Base-by-base conservation (phyloP, 2,888 invertebrate genomes). In the Sphaeridia pumilis region DNA sequence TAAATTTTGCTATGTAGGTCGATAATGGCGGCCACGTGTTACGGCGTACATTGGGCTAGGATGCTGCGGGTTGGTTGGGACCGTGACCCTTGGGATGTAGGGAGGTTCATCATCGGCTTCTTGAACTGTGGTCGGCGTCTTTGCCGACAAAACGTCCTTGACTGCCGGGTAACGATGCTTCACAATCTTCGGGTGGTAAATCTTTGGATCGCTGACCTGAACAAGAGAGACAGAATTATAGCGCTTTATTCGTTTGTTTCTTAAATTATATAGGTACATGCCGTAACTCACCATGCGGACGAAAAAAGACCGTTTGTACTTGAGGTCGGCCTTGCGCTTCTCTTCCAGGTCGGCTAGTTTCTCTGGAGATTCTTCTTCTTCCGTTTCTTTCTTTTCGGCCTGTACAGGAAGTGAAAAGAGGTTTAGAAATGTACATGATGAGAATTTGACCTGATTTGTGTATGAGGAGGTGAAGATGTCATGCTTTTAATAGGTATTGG, bases 301-400 rank as follows among this genome's bases (percentile, higher is more conserved):
- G 73, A 94, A 92, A 78, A 93, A 93, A 14, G 92, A 90, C 49
- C 94, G 80, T 72, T 92, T 90, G 72, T 90, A 85, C 7, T 87
- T 87, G 67, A 94, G 73, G 31, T 54, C 49, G 26, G 81, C 69
- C 81, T 52, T 78, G 69, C 68, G 68, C 35, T 66, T 64, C 43
- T 68, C 69, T 54, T 67, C 63, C 35, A 55, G 20, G 28, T 54
- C 54, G 25, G 55, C 48, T 7, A 55, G 35, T 60, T 69, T 67
- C 46, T 66, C 67, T 25, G 60, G 58, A 0, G 63, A 57, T 52
- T 68, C 67, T 3, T 64, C 63, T 42, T 66, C 65, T 14, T 64
- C 65, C 22, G 64, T 62, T 35, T 67, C 67, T 27, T 44, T 49
- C 38, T 52, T 52, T 34, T 46, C 51, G 38, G 38, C 28, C 51